Evolutionary conservation across 2,113 vertebrate species (phyloP).

Genomic region (Scomber scombrus): DNA sequence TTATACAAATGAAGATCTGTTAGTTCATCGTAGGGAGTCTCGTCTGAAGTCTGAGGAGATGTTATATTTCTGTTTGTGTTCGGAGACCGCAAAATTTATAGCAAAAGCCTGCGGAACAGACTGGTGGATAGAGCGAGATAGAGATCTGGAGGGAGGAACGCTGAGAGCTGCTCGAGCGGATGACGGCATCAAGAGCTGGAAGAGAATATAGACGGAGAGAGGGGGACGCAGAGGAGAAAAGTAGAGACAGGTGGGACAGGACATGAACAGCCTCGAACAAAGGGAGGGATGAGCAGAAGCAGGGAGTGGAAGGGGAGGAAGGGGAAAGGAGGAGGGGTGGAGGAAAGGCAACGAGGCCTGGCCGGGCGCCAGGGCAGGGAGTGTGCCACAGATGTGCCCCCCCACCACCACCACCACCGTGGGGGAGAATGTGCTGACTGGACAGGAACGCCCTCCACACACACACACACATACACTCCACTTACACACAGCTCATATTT

Average conservation of each 20-base stretch:
- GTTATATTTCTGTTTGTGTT: neutral
- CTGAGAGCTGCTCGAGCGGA: neutral
- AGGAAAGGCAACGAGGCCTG: constrained; percentile 42
- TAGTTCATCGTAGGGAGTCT: neutral
- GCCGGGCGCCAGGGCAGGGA: constrained; percentile 54
- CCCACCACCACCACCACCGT: neutral
- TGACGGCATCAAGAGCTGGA: neutral
- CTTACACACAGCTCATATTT: constrained; percentile 10
- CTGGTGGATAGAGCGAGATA: neutral
- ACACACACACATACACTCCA: neutral
- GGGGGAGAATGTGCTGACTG: constrained; percentile 68
- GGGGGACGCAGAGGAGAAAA: neutral
- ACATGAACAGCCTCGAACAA: neutral
- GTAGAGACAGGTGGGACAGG: neutral
- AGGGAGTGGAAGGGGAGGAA: constrained; percentile 5
- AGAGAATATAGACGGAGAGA: neutral
- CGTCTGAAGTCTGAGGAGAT: neutral
- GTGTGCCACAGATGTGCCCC: constrained; percentile 73
- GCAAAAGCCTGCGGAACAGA: too few species aligned
- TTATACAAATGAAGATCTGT: neutral
- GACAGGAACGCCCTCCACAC: constrained; percentile 43
- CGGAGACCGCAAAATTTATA: neutral
- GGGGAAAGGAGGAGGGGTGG: constrained; percentile 5
- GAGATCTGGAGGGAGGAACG: neutral
- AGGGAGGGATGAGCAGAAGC: neutral